Conservation (phyloP, 2,888 invertebrate genomes). For the Drosophila putrida region DNA sequence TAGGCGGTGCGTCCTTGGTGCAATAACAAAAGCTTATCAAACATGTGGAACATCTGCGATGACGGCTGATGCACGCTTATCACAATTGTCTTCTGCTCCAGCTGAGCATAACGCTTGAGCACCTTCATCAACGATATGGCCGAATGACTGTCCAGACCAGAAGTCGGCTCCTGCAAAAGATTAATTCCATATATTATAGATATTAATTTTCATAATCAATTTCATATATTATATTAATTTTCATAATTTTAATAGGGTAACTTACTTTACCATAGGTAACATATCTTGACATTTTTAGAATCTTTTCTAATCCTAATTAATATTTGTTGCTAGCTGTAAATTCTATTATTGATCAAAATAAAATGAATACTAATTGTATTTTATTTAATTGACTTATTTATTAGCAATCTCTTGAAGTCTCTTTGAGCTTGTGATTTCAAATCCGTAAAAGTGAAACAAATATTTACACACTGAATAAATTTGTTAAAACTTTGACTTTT, state of each 20-base stretch:
- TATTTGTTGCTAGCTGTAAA: neutral
- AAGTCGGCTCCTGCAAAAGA: slow-evolving; percentile 90
- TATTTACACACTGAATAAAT: no score
- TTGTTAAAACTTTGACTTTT: no score
- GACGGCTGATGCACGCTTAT: slow-evolving; percentile 94
- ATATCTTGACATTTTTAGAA: no score
- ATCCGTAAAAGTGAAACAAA: no score
- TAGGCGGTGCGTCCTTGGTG: slow-evolving; percentile 91
- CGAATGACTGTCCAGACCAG: slow-evolving; percentile 92
- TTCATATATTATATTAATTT: no score
- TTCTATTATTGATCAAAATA: no score
- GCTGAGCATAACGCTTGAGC: slow-evolving; percentile 90
- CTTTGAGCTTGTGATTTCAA: no score
- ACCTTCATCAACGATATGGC: slow-evolving; percentile 91
- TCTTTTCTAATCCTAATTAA: no score
- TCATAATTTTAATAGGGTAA: no score
- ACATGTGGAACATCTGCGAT: slow-evolving; percentile 93
- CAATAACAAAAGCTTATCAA: slow-evolving; percentile 90
- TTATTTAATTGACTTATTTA: neutral
- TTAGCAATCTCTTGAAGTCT: neutral
- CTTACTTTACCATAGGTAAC: no score
- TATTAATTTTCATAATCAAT: no score
- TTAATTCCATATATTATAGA: neutral
- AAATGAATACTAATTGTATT: no score
- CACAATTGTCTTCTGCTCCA: slow-evolving; percentile 92